Base-by-base conservation (phyloP, 2,797 vertebrate species). In the Pseudopleuronectes americanus region DNA sequence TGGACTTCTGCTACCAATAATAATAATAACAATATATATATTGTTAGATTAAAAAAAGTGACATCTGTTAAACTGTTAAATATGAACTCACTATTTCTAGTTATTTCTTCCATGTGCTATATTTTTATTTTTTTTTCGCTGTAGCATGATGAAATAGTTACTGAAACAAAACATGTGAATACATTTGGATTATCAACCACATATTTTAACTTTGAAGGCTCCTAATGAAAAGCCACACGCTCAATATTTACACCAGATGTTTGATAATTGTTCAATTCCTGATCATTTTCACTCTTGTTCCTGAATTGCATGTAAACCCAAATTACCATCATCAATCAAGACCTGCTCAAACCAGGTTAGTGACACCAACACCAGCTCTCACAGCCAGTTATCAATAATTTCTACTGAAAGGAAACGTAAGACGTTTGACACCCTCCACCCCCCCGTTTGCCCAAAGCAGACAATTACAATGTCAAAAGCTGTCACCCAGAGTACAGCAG, bases 401-500 rank as follows among this genome's bases (percentile, higher is more conserved):
- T 83, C 88, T 76, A 74, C 74, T 65, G 64, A 77, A 85, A 87
- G 79, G 89, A 89, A 93, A 92, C 79, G 84, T 69, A 84, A 91
- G 85, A 68, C 81, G 84, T 80, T 75, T 84, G 81, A 81, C 88
- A 90, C 74, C 83, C 81, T 84, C 76, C 66, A 64, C 81, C 81
- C 77, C 47, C 47, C 47, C 81, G 77, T 74, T 85, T 61, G 76
- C 81, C 80, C 84, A 87, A 62, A 91, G 88, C 74, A 90, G 65
- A 92, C 91, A 89, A 92, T 90, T 89, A 92, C 90, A 90, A 81
- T 87, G 89, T 92, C 90, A 91, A 74, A 86, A 72, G 84, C 91
- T 92, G 92, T 93, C 92, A 91, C 86, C 87, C 77, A 54, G 75
- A 69, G 79, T 84, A 80, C 86, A 87, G 87, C 87, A 76, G 86